A percentile compares a stretch with the other conserved stretches of the same genome.
phyloP scores from a whole-genome alignment of 2,113 vertebrate genomes.

The Egretta garzetta region DNA sequence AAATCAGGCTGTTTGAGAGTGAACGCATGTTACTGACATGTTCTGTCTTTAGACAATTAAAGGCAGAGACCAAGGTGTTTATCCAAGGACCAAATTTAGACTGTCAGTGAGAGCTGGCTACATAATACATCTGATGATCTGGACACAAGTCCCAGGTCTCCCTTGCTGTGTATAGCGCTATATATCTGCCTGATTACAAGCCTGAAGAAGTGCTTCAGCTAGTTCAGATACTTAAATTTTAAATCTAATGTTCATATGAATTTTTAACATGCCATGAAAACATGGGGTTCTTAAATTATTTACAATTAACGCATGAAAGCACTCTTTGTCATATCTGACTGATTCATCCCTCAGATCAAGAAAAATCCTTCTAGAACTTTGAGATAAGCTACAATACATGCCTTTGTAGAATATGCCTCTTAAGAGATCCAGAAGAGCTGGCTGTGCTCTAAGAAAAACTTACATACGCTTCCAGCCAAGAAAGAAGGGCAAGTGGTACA shows the following conservation, averaged over 20 bases:
- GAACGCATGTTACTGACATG: neutral
- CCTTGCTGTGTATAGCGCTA: neutral
- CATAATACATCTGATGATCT: neutral
- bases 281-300: neutral
- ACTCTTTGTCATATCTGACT: neutral
- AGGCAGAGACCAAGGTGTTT: neutral
- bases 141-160: neutral
- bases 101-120: neutral
- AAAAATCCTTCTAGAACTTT: neutral
- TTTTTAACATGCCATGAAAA: slow-evolving; percentile 18
- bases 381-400: neutral
- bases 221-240: neutral
- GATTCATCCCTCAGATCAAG: neutral
- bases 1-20: neutral
- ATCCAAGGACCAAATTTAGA: neutral
- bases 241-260: neutral
- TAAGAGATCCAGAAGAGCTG: neutral
- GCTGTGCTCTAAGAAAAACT: neutral
- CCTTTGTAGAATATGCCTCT: neutral
- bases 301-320: neutral
- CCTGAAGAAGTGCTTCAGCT: neutral
- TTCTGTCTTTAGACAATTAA: neutral
- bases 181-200: neutral
- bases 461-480: neutral
- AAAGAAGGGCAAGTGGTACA: neutral